These are phyloP conservation scores for Mayetiola destructor DNA, from an alignment of 2,888 invertebrate genomes.

Conservation along the genomic window DNA sequence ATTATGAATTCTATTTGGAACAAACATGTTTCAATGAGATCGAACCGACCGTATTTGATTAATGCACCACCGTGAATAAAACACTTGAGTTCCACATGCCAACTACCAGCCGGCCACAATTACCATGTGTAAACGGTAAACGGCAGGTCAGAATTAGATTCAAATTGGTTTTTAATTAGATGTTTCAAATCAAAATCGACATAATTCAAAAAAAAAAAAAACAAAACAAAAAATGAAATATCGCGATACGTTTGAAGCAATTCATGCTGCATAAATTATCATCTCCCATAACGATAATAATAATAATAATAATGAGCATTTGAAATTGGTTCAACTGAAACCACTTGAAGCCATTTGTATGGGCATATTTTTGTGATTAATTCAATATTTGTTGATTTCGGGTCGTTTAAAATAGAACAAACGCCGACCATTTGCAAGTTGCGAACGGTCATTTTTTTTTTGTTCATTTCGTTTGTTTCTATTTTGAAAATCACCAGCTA, in stretches of 20 bases:
- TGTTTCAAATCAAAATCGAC: conserved; percentile 4
- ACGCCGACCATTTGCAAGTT: conserved; percentile 1
- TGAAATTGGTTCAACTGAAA: not conserved
- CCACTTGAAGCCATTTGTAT: not conserved
- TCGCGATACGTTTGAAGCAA: no score
- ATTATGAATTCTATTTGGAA: not conserved
- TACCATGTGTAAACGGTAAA: conserved; percentile 5
- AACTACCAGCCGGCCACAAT: no score
- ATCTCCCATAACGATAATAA: no score
- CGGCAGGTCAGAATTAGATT: conserved; percentile 14
- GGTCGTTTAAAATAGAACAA: not conserved
- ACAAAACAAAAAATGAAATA: no score
- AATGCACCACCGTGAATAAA: no score
- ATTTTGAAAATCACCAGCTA: no score
- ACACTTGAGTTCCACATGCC: no score
- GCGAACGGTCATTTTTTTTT: not conserved
- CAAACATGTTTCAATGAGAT: not conserved
- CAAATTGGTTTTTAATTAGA: conserved; percentile 14
- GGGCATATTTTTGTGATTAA: not conserved
- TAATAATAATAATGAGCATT: not conserved
- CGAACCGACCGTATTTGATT: not conserved
- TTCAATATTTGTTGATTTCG: conserved; percentile 7
- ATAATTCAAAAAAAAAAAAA: no score
- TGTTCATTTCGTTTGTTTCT: not conserved
- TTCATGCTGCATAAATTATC: conserved; percentile 13